Evolutionary conservation across 2,113 vertebrate species (phyloP).

Genomic region (Perca fluviatilis): DNA sequence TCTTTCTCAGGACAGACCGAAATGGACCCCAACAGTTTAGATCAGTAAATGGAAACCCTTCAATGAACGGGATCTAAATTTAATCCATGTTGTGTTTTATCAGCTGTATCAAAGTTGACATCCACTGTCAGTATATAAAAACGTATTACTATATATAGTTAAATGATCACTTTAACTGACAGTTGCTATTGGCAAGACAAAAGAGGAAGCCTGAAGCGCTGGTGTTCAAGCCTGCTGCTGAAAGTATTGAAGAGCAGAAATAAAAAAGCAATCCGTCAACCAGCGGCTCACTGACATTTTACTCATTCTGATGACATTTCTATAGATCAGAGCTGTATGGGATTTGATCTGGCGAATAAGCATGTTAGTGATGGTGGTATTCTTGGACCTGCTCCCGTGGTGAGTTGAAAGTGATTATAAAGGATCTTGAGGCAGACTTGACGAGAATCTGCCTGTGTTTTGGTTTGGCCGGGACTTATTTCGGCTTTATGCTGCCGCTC

Average conservation of each 20-base stretch:
- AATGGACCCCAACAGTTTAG: background rate
- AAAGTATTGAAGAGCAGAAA: background rate
- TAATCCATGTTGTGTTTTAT: constrained; percentile 12
- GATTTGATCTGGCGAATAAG: constrained; percentile 38
- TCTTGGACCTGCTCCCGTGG: constrained; percentile 41
- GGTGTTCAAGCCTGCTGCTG: background rate
- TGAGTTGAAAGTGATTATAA: constrained; percentile 57
- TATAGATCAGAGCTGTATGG: constrained; percentile 36
- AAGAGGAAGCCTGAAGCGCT: constrained; percentile 10
- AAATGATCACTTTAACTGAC: constrained; percentile 6
- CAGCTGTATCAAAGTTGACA: background rate
- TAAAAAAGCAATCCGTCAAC: constrained; percentile 38
- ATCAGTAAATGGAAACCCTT: background rate
- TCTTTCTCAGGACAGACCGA: background rate
- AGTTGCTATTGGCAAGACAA: constrained; percentile 16
- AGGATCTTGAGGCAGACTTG: constrained; percentile 30
- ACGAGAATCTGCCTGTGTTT: constrained; percentile 26
- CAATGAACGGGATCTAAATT: background rate
- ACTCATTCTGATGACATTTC: constrained; percentile 29
- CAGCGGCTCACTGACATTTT: constrained; percentile 11
- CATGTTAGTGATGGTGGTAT: constrained; percentile 51
- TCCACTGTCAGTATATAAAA: background rate
- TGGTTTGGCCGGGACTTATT: constrained; percentile 9
- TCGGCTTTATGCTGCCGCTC: background rate
- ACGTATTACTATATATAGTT: background rate